Evolutionary conservation across 2,888 invertebrate genomes (phyloP).

Genomic region (Willowsia nigromaculata): DNA sequence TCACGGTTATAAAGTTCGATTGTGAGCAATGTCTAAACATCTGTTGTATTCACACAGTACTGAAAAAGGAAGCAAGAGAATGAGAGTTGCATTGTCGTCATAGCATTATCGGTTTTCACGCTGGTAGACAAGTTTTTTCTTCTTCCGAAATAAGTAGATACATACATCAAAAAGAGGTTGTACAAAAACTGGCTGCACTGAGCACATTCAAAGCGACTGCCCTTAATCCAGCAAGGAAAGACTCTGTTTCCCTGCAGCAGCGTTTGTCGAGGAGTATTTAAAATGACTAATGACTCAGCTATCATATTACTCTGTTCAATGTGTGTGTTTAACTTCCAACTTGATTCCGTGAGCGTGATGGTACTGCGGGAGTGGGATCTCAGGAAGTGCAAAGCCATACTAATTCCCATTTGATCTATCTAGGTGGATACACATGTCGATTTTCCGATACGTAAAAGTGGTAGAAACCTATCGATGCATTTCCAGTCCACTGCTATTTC

Average conservation of each 20-base stretch:
- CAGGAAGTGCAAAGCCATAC: conserved; percentile 63
- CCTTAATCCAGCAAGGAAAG: background rate
- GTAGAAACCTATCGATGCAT: background rate
- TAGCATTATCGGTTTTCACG: background rate
- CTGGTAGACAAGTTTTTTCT: background rate
- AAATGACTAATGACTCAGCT: conserved; percentile 66
- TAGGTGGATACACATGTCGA: conserved; percentile 15
- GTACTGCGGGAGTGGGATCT: background rate
- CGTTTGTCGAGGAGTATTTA: conserved; percentile 23
- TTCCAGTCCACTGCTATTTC: background rate
- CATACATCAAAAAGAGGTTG: background rate
- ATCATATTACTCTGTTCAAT: conserved; percentile 49
- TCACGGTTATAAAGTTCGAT: background rate
- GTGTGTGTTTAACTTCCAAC: background rate
- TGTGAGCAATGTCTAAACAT: conserved; percentile 44
- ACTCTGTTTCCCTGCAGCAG: background rate
- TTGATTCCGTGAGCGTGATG: conserved; percentile 6
- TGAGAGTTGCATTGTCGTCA: conserved; percentile 3
- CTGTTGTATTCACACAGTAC: conserved; percentile 53
- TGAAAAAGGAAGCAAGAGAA: background rate
- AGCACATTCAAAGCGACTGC: background rate
- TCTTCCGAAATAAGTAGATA: background rate
- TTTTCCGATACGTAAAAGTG: background rate
- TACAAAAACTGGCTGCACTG: background rate
- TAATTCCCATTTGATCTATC: conserved; percentile 28